phyloP scores from a whole-genome alignment of 37 sponge, comb jelly and placozoan genomes.

The Aplysina aerophoba region DNA sequence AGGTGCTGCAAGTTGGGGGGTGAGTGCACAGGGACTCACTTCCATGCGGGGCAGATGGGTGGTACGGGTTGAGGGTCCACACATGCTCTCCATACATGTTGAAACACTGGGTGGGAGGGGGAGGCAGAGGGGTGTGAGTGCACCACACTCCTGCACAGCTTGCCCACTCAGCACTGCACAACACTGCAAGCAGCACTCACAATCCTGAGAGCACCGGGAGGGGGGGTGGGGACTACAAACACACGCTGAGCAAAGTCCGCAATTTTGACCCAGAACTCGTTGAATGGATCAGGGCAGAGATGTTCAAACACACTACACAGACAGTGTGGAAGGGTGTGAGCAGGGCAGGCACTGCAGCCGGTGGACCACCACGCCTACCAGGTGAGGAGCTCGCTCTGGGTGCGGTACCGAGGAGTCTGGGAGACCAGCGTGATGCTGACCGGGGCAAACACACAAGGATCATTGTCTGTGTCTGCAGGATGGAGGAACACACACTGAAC shows the following conservation, averaged over 20 bases:
- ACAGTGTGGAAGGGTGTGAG: background rate
- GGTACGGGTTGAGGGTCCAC: background rate
- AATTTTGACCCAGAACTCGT: slow-evolving; percentile 57
- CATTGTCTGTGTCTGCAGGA: background rate
- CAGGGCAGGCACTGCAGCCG: background rate
- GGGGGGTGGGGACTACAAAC: slow-evolving; percentile 64
- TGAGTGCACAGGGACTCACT: background rate
- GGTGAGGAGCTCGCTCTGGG: slow-evolving; percentile 72
- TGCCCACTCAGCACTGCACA: background rate
- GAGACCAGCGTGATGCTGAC: slow-evolving; percentile 64
- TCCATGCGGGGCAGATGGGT: background rate
- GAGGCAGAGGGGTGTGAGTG: too few species aligned
- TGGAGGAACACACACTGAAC: background rate
- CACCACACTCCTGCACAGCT: too few species aligned
- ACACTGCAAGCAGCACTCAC: slow-evolving; percentile 26
- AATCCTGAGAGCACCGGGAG: slow-evolving; percentile 49
- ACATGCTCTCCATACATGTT: too few species aligned
- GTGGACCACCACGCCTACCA: slow-evolving; percentile 37
- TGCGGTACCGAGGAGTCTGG: slow-evolving; percentile 56
- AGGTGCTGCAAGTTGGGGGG: background rate
- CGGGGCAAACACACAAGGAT: slow-evolving; percentile 49
- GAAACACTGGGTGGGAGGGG: too few species aligned
- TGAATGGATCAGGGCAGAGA: background rate
- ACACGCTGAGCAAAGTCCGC: slow-evolving; percentile 40
- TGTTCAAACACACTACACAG: background rate